Base-by-base conservation (phyloP, 2,113 vertebrate species). In the Gymnocephalus cernua region DNA sequence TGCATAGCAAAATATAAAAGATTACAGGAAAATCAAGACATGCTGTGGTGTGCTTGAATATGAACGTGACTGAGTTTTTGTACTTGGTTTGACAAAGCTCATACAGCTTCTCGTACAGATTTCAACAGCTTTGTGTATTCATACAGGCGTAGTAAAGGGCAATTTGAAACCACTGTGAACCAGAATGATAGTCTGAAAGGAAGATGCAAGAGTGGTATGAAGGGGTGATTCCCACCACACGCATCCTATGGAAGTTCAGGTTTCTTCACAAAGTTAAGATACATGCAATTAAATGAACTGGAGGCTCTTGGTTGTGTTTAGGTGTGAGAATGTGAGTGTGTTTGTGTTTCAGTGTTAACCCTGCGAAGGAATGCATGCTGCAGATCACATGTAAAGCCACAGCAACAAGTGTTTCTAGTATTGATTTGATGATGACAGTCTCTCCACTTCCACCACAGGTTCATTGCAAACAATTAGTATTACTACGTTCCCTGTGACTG, bases 31-130 rank as follows among this genome's bases (percentile, higher is more conserved):
- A 73, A 64, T 72, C 18, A 51, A 74, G 21, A 54, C 53, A 27
- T 27, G 47, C 61, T 53, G 53, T 61, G 19, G 25, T 76, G 47
- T 38, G 25, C 44, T 32, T 65, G 47, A 23, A 27, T 67, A 45
- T 71, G 27, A 57, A 62, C 67, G 45, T 76, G 72, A 79, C 35
- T 57, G 51, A 77, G 56, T 21, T 78, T 29, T 47, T 84, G 53
- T 77, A 13, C 54, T 53, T 13, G 38, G 32, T 11, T 45, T 65
- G 48, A 47, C 27, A 29, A 48, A 66, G 10, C 62, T 35, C 51
- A 23, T 32, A 11, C 23, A 53, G 51, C 11, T 35, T n/a, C 25
- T 71, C n/a, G 21, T 25, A 56, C 58, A 25, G 11, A 61, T 15
- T 44, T 59, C 15, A 27, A 51, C 54, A 27, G 27, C 2, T 9